Conservation (phyloP, 2,113 vertebrate species). For the Sebastes schlegelii region DNA sequence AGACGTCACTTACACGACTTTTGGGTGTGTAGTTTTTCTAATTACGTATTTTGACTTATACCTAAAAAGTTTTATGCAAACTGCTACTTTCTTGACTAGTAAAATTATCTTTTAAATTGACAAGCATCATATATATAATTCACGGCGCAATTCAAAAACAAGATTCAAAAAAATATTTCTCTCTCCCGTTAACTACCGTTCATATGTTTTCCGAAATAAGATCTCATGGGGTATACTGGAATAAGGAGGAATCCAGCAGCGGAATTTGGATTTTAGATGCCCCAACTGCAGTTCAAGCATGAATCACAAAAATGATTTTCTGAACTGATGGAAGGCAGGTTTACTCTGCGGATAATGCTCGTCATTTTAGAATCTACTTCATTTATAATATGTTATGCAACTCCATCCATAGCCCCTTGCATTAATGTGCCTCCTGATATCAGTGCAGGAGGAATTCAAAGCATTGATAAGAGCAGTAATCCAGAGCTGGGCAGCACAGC, state of each 20-base stretch:
- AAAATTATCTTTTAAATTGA: too few relatives aligned
- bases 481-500: background rate
- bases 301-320: background rate
- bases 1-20: too few relatives aligned
- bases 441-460: background rate
- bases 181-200: too few relatives aligned
- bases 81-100: too few relatives aligned
- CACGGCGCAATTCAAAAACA: too few relatives aligned
- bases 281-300: background rate
- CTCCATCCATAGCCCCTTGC: background rate
- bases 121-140: too few relatives aligned
- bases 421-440: background rate
- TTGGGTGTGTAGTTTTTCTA: too few relatives aligned
- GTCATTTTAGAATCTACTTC: background rate
- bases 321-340: background rate
- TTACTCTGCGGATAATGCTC: background rate
- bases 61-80: too few relatives aligned
- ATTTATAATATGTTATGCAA: background rate
- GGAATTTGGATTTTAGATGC: background rate
- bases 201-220: too few relatives aligned
- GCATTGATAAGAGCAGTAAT: slow-evolving; percentile 12
- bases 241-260: background rate
- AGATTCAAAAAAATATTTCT: too few relatives aligned
- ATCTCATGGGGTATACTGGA: too few relatives aligned
- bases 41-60: too few relatives aligned